Conservation (phyloP, 2,797 vertebrate genomes). For the Muscicapa striata region DNA sequence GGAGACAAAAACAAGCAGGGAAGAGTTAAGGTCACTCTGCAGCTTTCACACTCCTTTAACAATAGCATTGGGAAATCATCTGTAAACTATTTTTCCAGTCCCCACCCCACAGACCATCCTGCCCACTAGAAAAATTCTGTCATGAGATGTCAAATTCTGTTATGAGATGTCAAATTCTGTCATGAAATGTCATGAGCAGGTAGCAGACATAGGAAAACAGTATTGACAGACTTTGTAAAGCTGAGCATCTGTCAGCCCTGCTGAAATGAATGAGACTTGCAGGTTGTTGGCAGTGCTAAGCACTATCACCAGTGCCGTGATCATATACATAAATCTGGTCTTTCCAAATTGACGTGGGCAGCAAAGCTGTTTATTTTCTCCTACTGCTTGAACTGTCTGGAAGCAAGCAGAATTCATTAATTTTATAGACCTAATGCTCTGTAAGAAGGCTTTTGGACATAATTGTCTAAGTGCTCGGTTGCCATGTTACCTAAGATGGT, state of each 20-base stretch:
- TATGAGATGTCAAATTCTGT: neutral
- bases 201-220: neutral
- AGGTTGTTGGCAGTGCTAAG: neutral
- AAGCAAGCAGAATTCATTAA: conserved; percentile 21
- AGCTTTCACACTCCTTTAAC: conserved; percentile 3
- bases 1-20: neutral
- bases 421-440: conserved; percentile 23
- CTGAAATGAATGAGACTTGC: neutral
- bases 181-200: neutral
- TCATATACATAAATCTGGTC: neutral
- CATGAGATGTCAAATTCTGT: neutral
- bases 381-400: neutral
- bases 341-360: neutral
- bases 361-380: conserved; percentile 24
- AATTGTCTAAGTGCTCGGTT: neutral
- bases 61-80: neutral
- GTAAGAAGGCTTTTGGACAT: conserved; percentile 22
- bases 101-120: neutral
- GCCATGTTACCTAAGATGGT: neutral
- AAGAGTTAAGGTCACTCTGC: conserved; percentile 29
- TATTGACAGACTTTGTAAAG: neutral
- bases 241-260: neutral
- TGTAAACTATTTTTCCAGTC: neutral
- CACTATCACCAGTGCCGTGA: neutral
- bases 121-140: neutral